Evolutionary conservation across 2,113 vertebrate species (phyloP).

Genomic region (Condylura cristata): DNA sequence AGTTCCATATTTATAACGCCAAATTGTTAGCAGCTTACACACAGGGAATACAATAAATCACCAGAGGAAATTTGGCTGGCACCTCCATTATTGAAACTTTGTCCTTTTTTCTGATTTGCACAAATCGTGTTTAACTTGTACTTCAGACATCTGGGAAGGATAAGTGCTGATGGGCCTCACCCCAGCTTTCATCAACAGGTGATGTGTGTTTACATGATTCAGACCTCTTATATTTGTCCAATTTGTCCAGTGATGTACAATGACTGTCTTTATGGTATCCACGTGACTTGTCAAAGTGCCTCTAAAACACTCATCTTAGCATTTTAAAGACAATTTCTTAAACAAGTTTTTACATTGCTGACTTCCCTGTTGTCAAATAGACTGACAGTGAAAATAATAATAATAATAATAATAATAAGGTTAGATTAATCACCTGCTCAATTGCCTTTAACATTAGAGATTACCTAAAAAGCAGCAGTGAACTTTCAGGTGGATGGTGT

Average conservation of each 20-base stretch:
- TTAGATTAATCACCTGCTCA: too few relatives aligned
- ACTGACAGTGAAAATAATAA: not conserved
- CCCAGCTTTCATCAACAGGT: constrained; percentile 81
- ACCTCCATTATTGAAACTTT: constrained; percentile 85
- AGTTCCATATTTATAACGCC: not conserved
- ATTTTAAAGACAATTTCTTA: not conserved
- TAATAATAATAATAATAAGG: too few relatives aligned
- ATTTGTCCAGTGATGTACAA: not conserved
- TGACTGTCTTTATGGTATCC: not conserved
- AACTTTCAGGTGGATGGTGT: not conserved
- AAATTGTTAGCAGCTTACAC: not conserved
- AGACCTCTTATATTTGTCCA: constrained; percentile 76
- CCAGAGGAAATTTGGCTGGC: constrained; percentile 84
- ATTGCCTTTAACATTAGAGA: too few relatives aligned
- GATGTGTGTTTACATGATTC: constrained; percentile 83
- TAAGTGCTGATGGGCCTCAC: constrained; percentile 82
- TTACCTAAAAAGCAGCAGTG: not conserved
- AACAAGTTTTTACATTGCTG: not conserved
- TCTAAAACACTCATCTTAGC: constrained; percentile 80
- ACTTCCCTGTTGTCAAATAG: not conserved
- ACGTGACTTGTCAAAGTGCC: constrained; percentile 77
- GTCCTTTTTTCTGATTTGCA: constrained; percentile 83
- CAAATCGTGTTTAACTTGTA: constrained; percentile 81
- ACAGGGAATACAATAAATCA: not conserved
- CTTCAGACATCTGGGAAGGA: constrained; percentile 87